Percentiles rank a stretch among this genome's conserved stretches.
Evolutionary conservation across 92 coral and sea anemone species (phyloP).

Genomic region (Pocillopora meandrina): DNA sequence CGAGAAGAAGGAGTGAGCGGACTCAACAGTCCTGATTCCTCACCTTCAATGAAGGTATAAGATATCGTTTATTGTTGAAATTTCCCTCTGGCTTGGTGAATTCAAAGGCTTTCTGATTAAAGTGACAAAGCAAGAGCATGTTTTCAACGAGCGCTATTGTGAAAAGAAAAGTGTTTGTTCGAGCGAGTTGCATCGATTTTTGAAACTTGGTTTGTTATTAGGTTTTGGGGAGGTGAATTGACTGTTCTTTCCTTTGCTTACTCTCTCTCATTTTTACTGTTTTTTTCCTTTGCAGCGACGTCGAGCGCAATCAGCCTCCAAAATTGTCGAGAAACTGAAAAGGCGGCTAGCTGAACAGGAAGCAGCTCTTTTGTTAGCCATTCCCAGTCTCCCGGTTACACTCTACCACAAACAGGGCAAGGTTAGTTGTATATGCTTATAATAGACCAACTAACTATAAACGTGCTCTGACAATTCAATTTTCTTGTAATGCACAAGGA

Average conservation of each 20-base stretch:
- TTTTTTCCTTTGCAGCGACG: conserved; percentile 60
- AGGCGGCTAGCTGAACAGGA: conserved; percentile 94
- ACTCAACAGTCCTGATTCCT: conserved; percentile 69
- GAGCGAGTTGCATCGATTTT: too few relatives aligned
- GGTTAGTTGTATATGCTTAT: conserved; percentile 39
- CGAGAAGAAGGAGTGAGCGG: conserved; percentile 77
- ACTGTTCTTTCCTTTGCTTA: not conserved
- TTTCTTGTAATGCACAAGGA: too few relatives aligned
- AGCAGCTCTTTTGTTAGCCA: conserved; percentile 84
- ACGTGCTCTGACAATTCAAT: too few relatives aligned
- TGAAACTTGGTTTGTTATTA: too few relatives aligned
- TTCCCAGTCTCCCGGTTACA: conserved; percentile 93
- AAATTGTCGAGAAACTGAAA: conserved; percentile 83
- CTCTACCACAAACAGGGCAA: conserved; percentile 83
- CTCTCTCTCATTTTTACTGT: not conserved
- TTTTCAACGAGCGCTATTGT: too few relatives aligned
- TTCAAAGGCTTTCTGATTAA: too few relatives aligned
- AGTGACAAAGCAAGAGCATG: too few relatives aligned
- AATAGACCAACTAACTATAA: too few relatives aligned
- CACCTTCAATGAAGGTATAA: conserved; percentile 77
- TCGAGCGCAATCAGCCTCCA: conserved; percentile 69
- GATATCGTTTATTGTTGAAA: not conserved
- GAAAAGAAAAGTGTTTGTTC: too few relatives aligned
- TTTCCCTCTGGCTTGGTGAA: too few relatives aligned
- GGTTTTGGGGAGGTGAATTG: too few relatives aligned